Evolutionary conservation across 2,888 invertebrate genomes (phyloP), one percentile per base, ranked within the genome.

Genomic region (Coenonympha arcania): DNA sequence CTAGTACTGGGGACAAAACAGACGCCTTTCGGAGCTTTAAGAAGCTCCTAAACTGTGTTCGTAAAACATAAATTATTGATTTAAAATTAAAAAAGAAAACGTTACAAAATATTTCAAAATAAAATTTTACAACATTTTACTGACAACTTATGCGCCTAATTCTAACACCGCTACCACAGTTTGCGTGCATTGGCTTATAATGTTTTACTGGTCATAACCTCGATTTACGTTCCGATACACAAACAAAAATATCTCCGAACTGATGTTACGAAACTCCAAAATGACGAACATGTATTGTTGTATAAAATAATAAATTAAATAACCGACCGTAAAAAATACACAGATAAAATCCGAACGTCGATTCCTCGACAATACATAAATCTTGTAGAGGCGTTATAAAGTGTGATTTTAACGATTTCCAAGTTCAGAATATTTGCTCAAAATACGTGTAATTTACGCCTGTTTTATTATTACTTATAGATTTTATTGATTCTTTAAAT

Each of bases 291-390:
- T 22, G 46, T 22, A 36, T 52, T 50, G 44, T 49, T 43, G 40
- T 48, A 44, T 37, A 54, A 54, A 34, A 56, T 60, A 56, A 60
- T 56, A 63, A 60, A 60, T 60, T 57, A 31, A 59, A 56, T 34
- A 57, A 52, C 36, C 48, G 54, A 47, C 48, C 60, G 56, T 63
- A 55, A 62, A 62, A 24, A 6, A 20, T 20, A 20, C 28, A 31
- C 31, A 47, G 39, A 50, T 47, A 43, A 43, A 33, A 13, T 22
- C 18, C 2, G 30, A 33, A 42, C 40, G 18, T 42, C 37, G 24
- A 22, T 34, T 52, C 30, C 37, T 36, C 36, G 43, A 34, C 26
- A 46, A 47, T 40, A 33, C 54, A 52, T 46, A 49, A 52, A 50
- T 53, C 50, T 42, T 31, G 1, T 22, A 6, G 24, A 34, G 26